Base-by-base conservation (phyloP, 2,888 invertebrate genomes). In the Noctua fimbriata region DNA sequence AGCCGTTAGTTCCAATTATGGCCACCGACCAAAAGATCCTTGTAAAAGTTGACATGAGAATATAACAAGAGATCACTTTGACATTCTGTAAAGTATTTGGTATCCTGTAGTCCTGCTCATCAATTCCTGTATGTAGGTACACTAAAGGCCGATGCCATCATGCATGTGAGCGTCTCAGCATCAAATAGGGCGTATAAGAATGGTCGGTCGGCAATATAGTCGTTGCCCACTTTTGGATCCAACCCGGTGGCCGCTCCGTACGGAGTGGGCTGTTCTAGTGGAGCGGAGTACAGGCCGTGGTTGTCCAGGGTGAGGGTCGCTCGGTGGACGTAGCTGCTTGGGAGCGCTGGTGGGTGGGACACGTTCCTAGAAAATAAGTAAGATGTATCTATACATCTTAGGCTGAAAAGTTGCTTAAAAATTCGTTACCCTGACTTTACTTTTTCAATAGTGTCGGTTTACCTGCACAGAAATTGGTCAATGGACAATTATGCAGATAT, bases 331-430 rank as follows among this genome's bases (percentile, higher is more conserved):
- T 83, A 89, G 32, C 84, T 86, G 58, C 86, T 87, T 1, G 90
- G 90, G 7, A 85, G 9, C 0, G 89, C 88, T 10, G 90, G 72
- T 0, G 92, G 92, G 3, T 86, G 28, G 3, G 91, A 91, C 58
- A 91, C 88, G 74, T 89, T 87, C 73, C 90, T 91, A 14, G 18
- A 18, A 63, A 12, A 58, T 65, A 18, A n/a, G 5, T 44, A 44
- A 44, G 2, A 44, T 44, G 44, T 12, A 44, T 44, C 12, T 12
- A 44, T 44, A 44, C n/a, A n/a, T n/a, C n/a, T n/a, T n/a, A 44
- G 16, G 47, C 47, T 47, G 16, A 47, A 14, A 47, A 47, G 47
- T 47, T 47, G 21, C 2, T 18, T 32, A 63, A n/a, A 58, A 4
- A 32, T 18, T 32, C 0, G 32, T 52, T 2, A 9, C 21, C 49